Conservation (phyloP, 2,113 vertebrate species). For the Lota lota region DNA sequence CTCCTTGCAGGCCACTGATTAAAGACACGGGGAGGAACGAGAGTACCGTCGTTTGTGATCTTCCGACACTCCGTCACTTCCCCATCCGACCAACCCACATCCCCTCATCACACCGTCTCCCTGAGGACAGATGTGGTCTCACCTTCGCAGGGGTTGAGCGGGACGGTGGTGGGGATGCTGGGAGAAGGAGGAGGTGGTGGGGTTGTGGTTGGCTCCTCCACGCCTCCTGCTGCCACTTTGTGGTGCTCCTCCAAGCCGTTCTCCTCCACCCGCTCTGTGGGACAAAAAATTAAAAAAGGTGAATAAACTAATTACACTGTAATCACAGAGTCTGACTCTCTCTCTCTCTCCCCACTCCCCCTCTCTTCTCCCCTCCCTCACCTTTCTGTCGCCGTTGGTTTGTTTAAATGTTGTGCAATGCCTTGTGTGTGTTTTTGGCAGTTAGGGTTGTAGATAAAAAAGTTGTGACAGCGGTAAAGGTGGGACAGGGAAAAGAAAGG, state of each 20-base stretch:
- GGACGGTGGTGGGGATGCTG: conserved; percentile 22
- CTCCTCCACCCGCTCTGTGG: conserved; percentile 60
- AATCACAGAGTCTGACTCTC: conserved; percentile 29
- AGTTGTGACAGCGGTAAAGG: conserved; percentile 43
- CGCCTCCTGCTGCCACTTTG: conserved; percentile 15
- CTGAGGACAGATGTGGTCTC: conserved; percentile 29
- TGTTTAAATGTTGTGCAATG: conserved; percentile 30
- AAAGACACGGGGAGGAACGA: conserved; percentile 28
- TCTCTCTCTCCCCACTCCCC: not conserved
- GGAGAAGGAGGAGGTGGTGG: conserved; percentile 19
- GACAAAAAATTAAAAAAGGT: conserved; percentile 17
- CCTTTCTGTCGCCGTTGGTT: conserved; percentile 11
- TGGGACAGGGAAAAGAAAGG: conserved; percentile 49
- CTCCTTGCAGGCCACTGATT: conserved; percentile 15
- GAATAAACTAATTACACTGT: conserved; percentile 39
- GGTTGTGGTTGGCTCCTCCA: conserved; percentile 9
- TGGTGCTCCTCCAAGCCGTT: conserved; percentile 64
- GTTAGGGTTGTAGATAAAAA: conserved; percentile 29
- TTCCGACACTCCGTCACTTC: conserved; percentile 1
- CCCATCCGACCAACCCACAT: not conserved
- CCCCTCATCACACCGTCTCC: conserved; percentile 8
- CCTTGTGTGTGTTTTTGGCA: conserved; percentile 22
- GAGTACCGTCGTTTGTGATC: conserved; percentile 8
- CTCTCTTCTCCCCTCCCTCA: not conserved
- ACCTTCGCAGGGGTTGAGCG: conserved; percentile 71